Base-by-base conservation (phyloP, 2,888 invertebrate species). In the Coelinius sp. region DNA sequence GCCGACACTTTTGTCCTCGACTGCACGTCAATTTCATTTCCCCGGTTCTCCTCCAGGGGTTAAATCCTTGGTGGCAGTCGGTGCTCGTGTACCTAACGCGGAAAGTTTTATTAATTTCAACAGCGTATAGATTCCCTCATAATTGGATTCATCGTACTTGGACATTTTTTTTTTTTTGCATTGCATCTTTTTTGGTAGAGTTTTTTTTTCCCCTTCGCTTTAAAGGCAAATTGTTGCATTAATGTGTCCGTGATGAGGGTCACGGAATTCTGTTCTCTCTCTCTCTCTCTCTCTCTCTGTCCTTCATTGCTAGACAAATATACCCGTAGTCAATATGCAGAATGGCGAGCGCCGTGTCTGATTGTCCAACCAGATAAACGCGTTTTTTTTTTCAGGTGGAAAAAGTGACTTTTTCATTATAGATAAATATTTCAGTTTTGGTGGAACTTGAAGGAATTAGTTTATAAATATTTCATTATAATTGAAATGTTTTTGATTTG, bases 91-190 rank as follows among this genome's bases (percentile, higher is more conserved):
- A 38, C 59, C 12, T 70, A 52, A 41, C 35, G 20, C 31, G 31
- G 69, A 75, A 80, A 85, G 82, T 84, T 85, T 86, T 85, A 86
- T 86, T 86, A 86, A 86, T 86, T 84, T 84, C 80, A 76, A 83
- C 85, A 85, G 80, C n/a, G n/a, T n/a, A n/a, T 86, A 14, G 20
- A 49, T 49, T 85, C 79, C 77, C 78, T 77, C 83, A 85, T 85
- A 86, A 86, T 85, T 85, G 86, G 85, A 86, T 83, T 83, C 82
- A 64, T 38, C 72, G n/a, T n/a, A n/a, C n/a, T n/a, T n/a, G n/a
- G n/a, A n/a, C 35, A 67, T 41, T 56, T 46, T 46, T 53, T 20
- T 27, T 46, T 17, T 24, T 56, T 22, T 38, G n/a, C n/a, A n/a
- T 27, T 46, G 5, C 44, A 41, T 17, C 46, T 56, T 14, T 25